Evolutionary conservation across 37 sponge, comb jelly and placozoan genomes (phyloP), one percentile per base, ranked within the genome.

Genomic region (Dysidea cf. avara): DNA sequence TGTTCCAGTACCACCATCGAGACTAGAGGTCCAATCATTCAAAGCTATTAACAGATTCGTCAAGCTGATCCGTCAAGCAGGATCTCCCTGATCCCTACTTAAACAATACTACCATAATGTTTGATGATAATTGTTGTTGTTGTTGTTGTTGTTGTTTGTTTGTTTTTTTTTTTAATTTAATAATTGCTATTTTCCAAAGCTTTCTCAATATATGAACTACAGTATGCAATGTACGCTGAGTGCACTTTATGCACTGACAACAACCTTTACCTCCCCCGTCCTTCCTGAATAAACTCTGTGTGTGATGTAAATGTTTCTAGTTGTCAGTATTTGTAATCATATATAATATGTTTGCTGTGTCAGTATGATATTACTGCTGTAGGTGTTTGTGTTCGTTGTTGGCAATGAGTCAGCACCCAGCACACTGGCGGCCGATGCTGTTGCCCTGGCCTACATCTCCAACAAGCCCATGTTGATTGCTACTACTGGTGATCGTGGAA

Each of bases 391-490:
- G 35, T 86, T 70, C 26, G 43, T 85, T 26, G 78, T 83, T 18
- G 90, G 91, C 57, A 81, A 83, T 20, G 69, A 78, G 25, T 77
- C 90, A 26, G 86, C 77, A 18, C 51, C 54, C 36, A 79, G 72
- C 60, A 83, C 58, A 69, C 58, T 64, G 18, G 91, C 94, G 52
- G 39, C 76, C 25, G 92, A 94, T 57, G 86, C 79, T 32, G 74
- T 94, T 32, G 85, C 94, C 13, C 78, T 97, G 28, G 99, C 94
- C 57, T 87, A 91, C 66, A 88, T 97, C 76, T 94, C 94, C 66
- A 91, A 94, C 87, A 94, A 84, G 47, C 83, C 83, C 68, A 97
- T 97, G 53, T 22, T 92, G 31, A 60, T 89, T 3, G 83, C 59
- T 33, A 55, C 90, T 30, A 39, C 39, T n/a, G 31, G 59, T 3